A percentile compares a stretch with the other conserved stretches of the same genome.
phyloP scores from a whole-genome alignment of 2,888 invertebrate genomes.

The Xylocampa areola region DNA sequence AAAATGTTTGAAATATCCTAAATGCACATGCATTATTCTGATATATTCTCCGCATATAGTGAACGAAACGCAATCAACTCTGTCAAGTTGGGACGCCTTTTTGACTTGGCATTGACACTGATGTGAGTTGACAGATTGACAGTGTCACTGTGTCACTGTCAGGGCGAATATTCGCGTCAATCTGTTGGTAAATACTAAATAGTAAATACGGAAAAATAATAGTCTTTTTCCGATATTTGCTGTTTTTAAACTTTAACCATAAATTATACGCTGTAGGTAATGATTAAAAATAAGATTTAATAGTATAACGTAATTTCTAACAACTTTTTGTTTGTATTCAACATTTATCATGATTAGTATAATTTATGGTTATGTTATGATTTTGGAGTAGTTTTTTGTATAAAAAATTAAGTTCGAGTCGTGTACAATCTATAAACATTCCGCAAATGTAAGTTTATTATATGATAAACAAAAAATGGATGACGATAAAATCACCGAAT shows the following conservation, averaged over 20 bases:
- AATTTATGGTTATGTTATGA: neutral
- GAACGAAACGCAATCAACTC: no score
- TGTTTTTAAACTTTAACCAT: neutral
- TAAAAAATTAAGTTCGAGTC: neutral
- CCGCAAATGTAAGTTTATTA: neutral
- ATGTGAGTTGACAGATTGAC: neutral
- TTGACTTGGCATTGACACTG: no score
- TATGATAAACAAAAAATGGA: conserved; percentile 16
- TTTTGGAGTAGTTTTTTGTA: neutral
- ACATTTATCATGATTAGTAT: neutral
- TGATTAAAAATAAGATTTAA: neutral
- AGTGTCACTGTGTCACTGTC: no score
- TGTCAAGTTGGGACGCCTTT: no score
- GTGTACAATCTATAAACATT: neutral
- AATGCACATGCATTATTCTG: no score
- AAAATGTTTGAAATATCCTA: no score
- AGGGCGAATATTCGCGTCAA: neutral
- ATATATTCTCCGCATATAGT: no score
- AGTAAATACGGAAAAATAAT: no score
- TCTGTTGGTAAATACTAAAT: conserved; percentile 1
- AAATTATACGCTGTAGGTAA: neutral
- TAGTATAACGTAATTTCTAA: neutral
- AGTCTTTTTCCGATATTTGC: neutral
- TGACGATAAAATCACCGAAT: conserved; percentile 8
- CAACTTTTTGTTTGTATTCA: neutral